Percentiles rank a stretch among this genome's conserved stretches.
phyloP scores from a whole-genome alignment of 2,113 vertebrate genomes.

The Donacobius atricapilla region DNA sequence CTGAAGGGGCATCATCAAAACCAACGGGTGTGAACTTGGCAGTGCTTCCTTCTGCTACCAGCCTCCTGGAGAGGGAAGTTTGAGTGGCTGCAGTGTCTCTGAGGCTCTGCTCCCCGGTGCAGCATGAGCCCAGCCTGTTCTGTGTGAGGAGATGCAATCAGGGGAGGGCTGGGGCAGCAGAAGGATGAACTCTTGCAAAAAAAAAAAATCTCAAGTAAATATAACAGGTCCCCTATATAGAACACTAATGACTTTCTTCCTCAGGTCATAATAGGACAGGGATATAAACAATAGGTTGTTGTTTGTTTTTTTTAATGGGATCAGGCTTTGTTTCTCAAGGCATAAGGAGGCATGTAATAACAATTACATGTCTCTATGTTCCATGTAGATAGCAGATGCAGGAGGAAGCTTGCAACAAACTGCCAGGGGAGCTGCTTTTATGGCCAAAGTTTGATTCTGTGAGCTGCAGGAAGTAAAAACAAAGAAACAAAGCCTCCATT shows the following conservation, averaged over 20 bases:
- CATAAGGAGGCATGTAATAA: constrained; percentile 25
- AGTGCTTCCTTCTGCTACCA: neutral
- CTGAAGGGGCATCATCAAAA: neutral
- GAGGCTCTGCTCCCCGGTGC: neutral
- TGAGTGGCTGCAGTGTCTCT: neutral
- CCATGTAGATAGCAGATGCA: neutral
- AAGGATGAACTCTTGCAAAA: neutral
- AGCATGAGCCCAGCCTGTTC: neutral
- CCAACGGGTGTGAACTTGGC: neutral
- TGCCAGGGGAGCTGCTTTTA: neutral
- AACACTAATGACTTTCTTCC: neutral
- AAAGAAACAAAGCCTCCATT: no score
- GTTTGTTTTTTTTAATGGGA: neutral
- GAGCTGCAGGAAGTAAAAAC: neutral
- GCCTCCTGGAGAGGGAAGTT: neutral
- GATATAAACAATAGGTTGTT: neutral
- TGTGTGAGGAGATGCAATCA: neutral
- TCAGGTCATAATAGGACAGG: neutral
- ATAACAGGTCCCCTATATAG: neutral
- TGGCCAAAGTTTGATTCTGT: neutral
- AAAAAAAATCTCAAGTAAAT: neutral
- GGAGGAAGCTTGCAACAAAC: neutral
- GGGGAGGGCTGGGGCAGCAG: neutral
- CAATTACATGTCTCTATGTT: neutral
- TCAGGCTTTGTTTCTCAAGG: neutral